Base-by-base conservation (phyloP, 2,797 vertebrate species). In the Takifugu rubripes region DNA sequence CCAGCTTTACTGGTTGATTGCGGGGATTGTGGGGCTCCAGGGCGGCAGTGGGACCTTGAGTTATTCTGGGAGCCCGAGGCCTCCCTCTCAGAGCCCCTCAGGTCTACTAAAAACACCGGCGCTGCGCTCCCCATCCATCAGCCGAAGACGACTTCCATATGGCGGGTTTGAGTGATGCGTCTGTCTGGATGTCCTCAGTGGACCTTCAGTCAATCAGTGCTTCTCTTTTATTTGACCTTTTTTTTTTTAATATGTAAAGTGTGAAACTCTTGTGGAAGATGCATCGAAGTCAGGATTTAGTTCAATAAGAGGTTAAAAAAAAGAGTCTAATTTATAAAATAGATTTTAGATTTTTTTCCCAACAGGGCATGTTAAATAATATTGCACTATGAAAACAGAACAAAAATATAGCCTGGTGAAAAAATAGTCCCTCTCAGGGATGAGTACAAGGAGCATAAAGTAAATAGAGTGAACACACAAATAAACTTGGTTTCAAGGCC, bases 1-100 rank as follows among this genome's bases (percentile, higher is more conserved):
- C 79, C 69, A 79, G 90, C 86, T 83, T 89, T 88, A 81, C 79
- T 84, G 83, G 71, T 81, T 89, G 88, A 90, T 90, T 91, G 86
- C 88, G 78, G 79, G 84, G 85, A 89, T 86, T 85, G 88, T 82
- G 66, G 81, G 67, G 77, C 83, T 83, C 68, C 75, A 72, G 70
- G 70, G 72, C 81, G 79, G 76, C 74, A 53, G 42, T 76, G 71
- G 72, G 68, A 80, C 78, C 75, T 66, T 70, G 64, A 74, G 73
- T 57, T 77, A 72, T 63, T 84, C 73, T 83, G 74, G 69, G 74
- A 75, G 78, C 69, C 25, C 52, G 61, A 79, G 66, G 74, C 76
- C 72, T 75, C 64, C 2, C 60, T 52, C 61, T 58, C 58, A 48
- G 33, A 57, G 46, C 33, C 60, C 60, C 69, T 66, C 59, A 63